A percentile compares a stretch with the other conserved stretches of the same genome.
These are phyloP conservation scores for Alcedo quadribrachys DNA, from an alignment of 2,797 vertebrate genomes.

Conservation along the genomic window DNA sequence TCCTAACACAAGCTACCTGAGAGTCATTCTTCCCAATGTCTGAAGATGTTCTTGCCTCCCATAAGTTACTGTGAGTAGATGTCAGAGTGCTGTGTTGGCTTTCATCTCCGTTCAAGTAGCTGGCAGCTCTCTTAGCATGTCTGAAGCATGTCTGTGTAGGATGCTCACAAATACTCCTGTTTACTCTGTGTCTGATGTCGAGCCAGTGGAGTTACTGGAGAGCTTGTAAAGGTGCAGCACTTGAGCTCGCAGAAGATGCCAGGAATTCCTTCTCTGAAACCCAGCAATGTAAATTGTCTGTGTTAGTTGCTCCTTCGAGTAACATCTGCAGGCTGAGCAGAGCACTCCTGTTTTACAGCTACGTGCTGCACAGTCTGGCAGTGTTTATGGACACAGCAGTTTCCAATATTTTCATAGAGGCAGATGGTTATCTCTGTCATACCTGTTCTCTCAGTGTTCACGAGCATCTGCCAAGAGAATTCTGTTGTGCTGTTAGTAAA, in stretches of 20 bases:
- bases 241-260: constrained; percentile 1
- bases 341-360: background rate
- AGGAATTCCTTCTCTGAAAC: background rate
- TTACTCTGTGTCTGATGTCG: background rate
- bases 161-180: background rate
- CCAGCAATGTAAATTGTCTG: background rate
- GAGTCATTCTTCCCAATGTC: background rate
- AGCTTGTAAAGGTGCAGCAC: background rate
- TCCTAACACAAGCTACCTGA: background rate
- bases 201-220: background rate
- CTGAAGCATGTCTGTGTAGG: background rate
- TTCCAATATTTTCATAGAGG: background rate
- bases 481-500: background rate
- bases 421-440: background rate
- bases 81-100: background rate
- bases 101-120: background rate
- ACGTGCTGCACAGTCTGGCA: background rate
- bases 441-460: background rate
- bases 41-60: background rate
- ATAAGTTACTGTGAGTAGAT: background rate
- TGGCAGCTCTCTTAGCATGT: background rate
- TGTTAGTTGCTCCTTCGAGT: background rate
- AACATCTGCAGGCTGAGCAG: background rate
- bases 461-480: background rate
- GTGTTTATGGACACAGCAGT: background rate